A percentile compares a stretch with the other conserved stretches of the same genome.
phyloP scores from a whole-genome alignment of 2,797 vertebrate species.

The Percopsis omiscomaycus region DNA sequence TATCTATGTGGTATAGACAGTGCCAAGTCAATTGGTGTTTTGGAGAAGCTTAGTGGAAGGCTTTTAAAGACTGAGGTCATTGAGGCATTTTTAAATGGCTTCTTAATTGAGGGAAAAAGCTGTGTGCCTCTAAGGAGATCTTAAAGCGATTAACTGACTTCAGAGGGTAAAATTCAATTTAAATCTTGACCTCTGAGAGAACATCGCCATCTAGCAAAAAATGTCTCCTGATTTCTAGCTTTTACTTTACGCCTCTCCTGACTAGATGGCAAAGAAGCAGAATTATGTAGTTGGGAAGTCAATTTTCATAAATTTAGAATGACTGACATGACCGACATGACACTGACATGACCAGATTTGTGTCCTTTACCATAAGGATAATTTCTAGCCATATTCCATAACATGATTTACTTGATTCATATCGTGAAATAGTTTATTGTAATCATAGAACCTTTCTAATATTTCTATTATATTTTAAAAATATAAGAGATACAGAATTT shows the following conservation, averaged over 20 bases:
- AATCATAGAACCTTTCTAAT: neutral
- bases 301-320: slow-evolving; percentile 56
- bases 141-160: slow-evolving; percentile 66
- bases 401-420: neutral
- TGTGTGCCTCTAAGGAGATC: slow-evolving; percentile 31
- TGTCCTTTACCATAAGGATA: slow-evolving; percentile 26
- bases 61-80: slow-evolving; percentile 35
- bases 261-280: slow-evolving; percentile 37
- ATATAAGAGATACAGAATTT: neutral
- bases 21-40: slow-evolving; percentile 16
- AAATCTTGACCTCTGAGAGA: slow-evolving; percentile 60
- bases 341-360: slow-evolving; percentile 35
- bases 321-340: too few species aligned
- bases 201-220: slow-evolving; percentile 48
- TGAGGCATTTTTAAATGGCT: slow-evolving; percentile 30
- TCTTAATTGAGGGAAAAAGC: slow-evolving; percentile 33
- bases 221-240: slow-evolving; percentile 35
- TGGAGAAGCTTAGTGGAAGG: slow-evolving; percentile 16
- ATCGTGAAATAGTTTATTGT: slow-evolving; percentile 12
- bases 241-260: slow-evolving; percentile 41
- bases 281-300: slow-evolving; percentile 49
- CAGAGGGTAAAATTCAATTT: slow-evolving; percentile 60
- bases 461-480: neutral
- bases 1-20: slow-evolving; percentile 7
- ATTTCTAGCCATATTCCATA: slow-evolving; percentile 17